Evolutionary conservation across 2,113 vertebrate species (phyloP), one percentile per base, ranked within the genome.

Genomic region (Tupaia chinensis): DNA sequence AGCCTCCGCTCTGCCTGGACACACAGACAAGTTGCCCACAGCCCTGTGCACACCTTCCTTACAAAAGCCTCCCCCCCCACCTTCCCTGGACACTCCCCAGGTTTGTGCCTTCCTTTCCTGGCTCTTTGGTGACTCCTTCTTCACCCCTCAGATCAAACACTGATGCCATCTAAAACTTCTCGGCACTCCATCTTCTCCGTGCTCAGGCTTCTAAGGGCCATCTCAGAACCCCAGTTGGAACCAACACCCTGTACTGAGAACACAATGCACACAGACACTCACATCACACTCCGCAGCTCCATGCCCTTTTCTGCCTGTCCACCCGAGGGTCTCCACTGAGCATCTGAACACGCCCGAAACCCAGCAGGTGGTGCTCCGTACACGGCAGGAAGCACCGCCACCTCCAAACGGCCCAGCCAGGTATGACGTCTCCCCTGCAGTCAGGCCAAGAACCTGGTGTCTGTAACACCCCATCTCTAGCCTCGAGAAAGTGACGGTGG

Each of bases 231-330:
- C 56, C 34, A 6, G 44, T 56, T 44, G 68, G 53, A 6, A 19
- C 13, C 2, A 9, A 34, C 17, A 69, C 29, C 23, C 27, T 14
- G 0, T 0, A 14, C 20, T 32, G 34, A 77, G 25, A 54, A 69
- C 32, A 58, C 34, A 72, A 54, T 7, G 0, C 9, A 15, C 34
- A 1, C 2, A 1, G 4, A 22, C 1, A n/a, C 61, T 22, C 20
- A 0, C 2, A 0, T 1, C 53, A 9, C 22, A 7, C 54, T 61
- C 81, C 25, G 22, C 81, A 8, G 4, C 22, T 74, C 34, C 65
- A 66, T 25, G 17, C 20, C 76, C 65, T 17, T n/a, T 34, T 23
- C 83, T 25, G 58, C 0, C 63, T 25, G 53, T 60, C 94, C 17
- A 34, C 56, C 15, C 29, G 1, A 25, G 91, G 61, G 16, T 5